A percentile compares a stretch with the other conserved stretches of the same genome.
phyloP scores from a whole-genome alignment of 2,797 vertebrate species.

The Helicolenus hilgendorfi region DNA sequence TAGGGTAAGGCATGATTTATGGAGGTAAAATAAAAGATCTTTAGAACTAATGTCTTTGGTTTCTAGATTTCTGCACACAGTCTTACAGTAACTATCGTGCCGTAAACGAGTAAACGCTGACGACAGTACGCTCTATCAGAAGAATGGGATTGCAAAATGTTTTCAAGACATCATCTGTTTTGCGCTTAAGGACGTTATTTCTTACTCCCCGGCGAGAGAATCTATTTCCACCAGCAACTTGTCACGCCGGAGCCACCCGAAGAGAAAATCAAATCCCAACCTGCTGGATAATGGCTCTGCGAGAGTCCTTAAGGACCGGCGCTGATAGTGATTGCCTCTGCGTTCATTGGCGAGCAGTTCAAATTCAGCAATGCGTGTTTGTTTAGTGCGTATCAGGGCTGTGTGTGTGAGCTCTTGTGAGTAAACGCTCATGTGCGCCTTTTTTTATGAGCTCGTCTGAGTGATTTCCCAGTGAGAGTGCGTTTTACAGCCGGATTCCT shows the following conservation, averaged over 20 bases:
- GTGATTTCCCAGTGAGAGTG: slow-evolving; percentile 77
- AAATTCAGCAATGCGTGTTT: slow-evolving; percentile 14
- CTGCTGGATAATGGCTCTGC: slow-evolving; percentile 42
- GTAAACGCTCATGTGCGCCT: slow-evolving; percentile 31
- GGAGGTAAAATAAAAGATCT: neutral
- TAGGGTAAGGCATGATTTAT: neutral
- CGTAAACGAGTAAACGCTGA: neutral
- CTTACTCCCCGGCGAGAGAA: slow-evolving; percentile 38
- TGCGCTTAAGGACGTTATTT: slow-evolving; percentile 34
- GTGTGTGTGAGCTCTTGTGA: slow-evolving; percentile 11
- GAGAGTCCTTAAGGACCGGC: slow-evolving; percentile 24
- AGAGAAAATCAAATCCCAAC: slow-evolving; percentile 54
- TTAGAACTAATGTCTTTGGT: neutral
- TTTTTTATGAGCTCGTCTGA: slow-evolving; percentile 80
- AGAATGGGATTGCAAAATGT: slow-evolving; percentile 23
- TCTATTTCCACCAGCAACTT: slow-evolving; percentile 50
- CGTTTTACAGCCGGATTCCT: slow-evolving; percentile 84
- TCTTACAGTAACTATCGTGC: neutral
- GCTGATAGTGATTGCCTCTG: slow-evolving; percentile 17
- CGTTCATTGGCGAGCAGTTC: slow-evolving; percentile 22
- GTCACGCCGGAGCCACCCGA: slow-evolving; percentile 17
- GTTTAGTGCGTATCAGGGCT: neutral
- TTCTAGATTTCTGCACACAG: neutral
- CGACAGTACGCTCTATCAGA: neutral
- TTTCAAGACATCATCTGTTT: slow-evolving; percentile 27